Percentiles rank a stretch among this genome's conserved stretches.
Conservation (phyloP, 2,888 invertebrate species). For the Rhagium mordax region DNA sequence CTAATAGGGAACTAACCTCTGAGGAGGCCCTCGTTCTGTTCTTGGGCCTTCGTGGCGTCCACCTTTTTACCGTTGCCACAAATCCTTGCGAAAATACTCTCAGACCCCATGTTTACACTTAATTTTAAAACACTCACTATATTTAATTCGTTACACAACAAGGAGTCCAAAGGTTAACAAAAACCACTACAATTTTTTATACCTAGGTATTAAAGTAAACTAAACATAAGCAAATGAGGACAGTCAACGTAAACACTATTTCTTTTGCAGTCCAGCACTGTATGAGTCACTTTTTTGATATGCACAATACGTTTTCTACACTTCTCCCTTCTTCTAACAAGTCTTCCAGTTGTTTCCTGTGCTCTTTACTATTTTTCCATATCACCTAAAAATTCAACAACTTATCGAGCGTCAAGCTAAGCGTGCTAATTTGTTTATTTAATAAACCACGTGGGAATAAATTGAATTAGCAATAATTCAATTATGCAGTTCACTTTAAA, state of each 20-base stretch:
- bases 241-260: slow-evolving; percentile 13
- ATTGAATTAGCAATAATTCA: not conserved
- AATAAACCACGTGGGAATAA: not conserved
- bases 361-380: slow-evolving; percentile 26
- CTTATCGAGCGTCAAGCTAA: not conserved
- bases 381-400: slow-evolving; percentile 26
- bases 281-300: slow-evolving; percentile 4
- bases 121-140: slow-evolving; percentile 32
- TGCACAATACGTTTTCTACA: slow-evolving; percentile 17
- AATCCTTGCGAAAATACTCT: slow-evolving; percentile 38
- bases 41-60: slow-evolving; percentile 49
- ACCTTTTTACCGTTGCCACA: slow-evolving; percentile 19
- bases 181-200: slow-evolving; percentile 13
- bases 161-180: slow-evolving; percentile 7
- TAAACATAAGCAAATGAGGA: not conserved
- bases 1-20: slow-evolving; percentile 57
- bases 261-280: slow-evolving; percentile 21
- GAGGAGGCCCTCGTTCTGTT: slow-evolving; percentile 63
- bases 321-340: slow-evolving; percentile 16
- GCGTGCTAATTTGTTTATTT: not conserved
- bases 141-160: slow-evolving; percentile 9
- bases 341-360: slow-evolving; percentile 15
- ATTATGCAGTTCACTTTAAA: no score
- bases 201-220: not conserved
- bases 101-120: slow-evolving; percentile 41